These are phyloP conservation scores for Mamestra brassicae DNA, from an alignment of 2,888 invertebrate species.

Conservation along the genomic window DNA sequence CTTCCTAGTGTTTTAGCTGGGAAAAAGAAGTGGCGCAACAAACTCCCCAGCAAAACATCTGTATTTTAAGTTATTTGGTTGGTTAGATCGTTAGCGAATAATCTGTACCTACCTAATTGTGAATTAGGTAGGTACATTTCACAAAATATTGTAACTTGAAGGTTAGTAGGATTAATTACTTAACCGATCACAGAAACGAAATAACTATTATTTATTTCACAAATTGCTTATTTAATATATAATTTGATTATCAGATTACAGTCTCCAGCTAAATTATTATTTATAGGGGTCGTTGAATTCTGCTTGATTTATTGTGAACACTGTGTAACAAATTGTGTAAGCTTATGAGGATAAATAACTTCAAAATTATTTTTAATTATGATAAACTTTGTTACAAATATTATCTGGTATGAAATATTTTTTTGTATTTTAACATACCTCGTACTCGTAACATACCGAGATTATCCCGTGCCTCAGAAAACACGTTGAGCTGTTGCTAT, in stretches of 20 bases:
- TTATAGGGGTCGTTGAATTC: constrained; percentile 32
- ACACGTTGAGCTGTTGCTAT: no score
- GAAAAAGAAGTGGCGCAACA: no score
- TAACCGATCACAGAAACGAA: constrained; percentile 40
- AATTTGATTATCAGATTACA: constrained; percentile 61
- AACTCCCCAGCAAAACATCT: no score
- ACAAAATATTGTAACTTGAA: not conserved
- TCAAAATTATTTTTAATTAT: not conserved
- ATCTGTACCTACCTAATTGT: not conserved
- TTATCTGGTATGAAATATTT: no score
- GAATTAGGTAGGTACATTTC: not conserved
- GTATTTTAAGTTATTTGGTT: no score
- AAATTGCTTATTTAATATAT: constrained; percentile 53
- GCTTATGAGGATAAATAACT: not conserved
- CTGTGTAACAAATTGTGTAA: constrained; percentile 27
- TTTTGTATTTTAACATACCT: no score
- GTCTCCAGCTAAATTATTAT: constrained; percentile 44
- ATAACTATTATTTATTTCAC: constrained; percentile 45
- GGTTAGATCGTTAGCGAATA: no score
- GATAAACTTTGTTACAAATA: not conserved
- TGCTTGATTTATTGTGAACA: constrained; percentile 47
- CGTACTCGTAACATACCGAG: no score
- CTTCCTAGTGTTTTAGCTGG: no score
- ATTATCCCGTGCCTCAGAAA: no score
- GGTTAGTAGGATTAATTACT: constrained; percentile 20